Evolutionary conservation across 2,888 invertebrate genomes (phyloP).

Genomic region (Cloeon dipterum): DNA sequence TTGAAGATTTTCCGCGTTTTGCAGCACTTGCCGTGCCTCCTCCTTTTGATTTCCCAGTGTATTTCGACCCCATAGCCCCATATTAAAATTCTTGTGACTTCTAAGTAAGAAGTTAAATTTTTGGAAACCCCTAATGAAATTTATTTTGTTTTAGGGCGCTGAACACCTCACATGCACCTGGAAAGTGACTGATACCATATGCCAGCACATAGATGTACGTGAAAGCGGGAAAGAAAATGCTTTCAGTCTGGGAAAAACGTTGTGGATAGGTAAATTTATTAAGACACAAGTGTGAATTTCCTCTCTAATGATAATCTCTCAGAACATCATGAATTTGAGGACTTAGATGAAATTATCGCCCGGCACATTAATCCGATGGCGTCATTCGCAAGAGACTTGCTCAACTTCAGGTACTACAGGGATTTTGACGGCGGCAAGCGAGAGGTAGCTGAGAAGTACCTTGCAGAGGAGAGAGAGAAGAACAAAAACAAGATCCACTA

Average conservation of each 20-base stretch:
- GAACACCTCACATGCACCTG: conserved; percentile 95
- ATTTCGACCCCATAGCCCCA: too few species aligned
- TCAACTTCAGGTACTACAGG: conserved; percentile 77
- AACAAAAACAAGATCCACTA: conserved; percentile 78
- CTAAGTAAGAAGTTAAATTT: too few species aligned
- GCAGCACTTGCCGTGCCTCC: too few species aligned
- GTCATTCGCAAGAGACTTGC: conserved; percentile 67
- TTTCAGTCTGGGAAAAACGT: conserved; percentile 70
- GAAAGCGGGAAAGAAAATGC: conserved; percentile 94
- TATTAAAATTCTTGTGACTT: too few species aligned
- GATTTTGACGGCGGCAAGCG: conserved; percentile 52
- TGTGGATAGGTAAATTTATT: conserved; percentile 57
- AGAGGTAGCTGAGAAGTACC: conserved; percentile 66
- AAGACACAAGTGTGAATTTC: too few species aligned
- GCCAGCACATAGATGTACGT: conserved; percentile 87
- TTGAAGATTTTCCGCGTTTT: too few species aligned
- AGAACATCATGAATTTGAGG: conserved; percentile 77
- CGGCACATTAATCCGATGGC: conserved; percentile 95
- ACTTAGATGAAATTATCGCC: conserved; percentile 97
- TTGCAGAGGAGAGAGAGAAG: conserved; percentile 73
- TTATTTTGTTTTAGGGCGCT: conserved; percentile 37
- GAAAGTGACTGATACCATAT: conserved; percentile 88
- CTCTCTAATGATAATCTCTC: background rate
- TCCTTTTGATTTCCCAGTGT: too few species aligned
- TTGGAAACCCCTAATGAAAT: too few species aligned